phyloP scores from a whole-genome alignment of 2,113 vertebrate species.

The Emydocephalus ijimae region DNA sequence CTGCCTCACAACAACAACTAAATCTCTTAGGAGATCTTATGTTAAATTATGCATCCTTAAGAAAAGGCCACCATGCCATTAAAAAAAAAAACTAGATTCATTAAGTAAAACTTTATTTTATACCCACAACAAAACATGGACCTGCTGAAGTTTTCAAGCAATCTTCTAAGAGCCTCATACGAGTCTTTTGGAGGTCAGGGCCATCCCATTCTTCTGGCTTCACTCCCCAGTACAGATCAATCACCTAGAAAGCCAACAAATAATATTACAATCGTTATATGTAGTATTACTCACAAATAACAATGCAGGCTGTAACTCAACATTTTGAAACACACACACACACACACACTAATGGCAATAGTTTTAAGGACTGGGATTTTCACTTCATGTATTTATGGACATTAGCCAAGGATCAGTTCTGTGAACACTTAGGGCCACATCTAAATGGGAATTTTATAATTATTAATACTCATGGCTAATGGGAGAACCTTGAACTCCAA shows the following conservation, averaged over 20 bases:
- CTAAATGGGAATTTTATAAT: not conserved
- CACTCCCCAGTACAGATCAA: constrained; percentile 97
- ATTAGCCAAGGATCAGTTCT: not conserved
- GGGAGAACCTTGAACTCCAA: not conserved
- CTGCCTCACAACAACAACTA: not conserved
- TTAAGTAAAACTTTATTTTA: constrained; percentile 69
- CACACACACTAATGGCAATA: not conserved
- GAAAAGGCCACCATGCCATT: constrained; percentile 17
- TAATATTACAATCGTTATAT: constrained; percentile 21
- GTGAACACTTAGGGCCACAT: not conserved
- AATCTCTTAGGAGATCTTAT: not conserved
- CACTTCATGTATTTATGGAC: not conserved
- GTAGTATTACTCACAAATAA: not conserved
- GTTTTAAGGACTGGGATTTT: not conserved
- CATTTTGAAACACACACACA: not conserved
- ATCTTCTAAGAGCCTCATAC: constrained; percentile 95
- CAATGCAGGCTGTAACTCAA: not conserved
- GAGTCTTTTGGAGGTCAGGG: constrained; percentile 88
- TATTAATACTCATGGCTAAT: too few species aligned
- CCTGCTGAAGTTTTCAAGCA: constrained; percentile 96
- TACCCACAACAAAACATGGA: constrained; percentile 99
- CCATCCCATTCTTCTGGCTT: constrained; percentile 91
- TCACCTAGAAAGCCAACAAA: constrained; percentile 76
- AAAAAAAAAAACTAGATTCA: constrained; percentile 14
- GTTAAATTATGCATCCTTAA: not conserved